These are phyloP conservation scores for Sebastes wilsoni DNA, from an alignment of 2,797 vertebrate species.

Conservation along the genomic window DNA sequence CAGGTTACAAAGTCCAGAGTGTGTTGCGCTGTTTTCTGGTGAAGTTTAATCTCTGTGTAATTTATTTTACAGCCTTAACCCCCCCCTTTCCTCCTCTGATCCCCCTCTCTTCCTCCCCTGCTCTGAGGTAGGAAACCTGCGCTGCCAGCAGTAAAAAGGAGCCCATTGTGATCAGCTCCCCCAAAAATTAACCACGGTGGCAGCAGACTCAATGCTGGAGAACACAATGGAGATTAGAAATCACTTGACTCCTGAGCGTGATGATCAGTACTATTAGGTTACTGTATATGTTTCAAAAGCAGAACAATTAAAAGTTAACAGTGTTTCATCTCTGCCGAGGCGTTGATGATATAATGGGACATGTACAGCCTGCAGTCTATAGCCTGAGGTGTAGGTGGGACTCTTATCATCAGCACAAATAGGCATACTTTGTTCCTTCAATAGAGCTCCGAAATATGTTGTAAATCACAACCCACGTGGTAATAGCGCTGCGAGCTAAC, in stretches of 20 bases:
- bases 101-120: not conserved
- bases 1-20: constrained; percentile 67
- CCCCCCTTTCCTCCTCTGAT: not conserved
- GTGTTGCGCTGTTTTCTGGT: constrained; percentile 40
- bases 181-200: constrained; percentile 51
- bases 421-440: constrained; percentile 31
- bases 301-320: constrained; percentile 53
- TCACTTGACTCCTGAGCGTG: constrained; percentile 55
- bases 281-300: constrained; percentile 63
- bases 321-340: constrained; percentile 23
- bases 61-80: constrained; percentile 56
- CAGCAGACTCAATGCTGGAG: constrained; percentile 35
- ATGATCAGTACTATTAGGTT: constrained; percentile 58
- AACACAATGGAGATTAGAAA: constrained; percentile 67
- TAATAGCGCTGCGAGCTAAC: not conserved
- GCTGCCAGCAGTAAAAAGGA: constrained; percentile 43
- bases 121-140: constrained; percentile 47
- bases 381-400: constrained; percentile 45
- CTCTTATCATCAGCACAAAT: constrained; percentile 47
- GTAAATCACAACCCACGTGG: not conserved
- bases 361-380: not conserved
- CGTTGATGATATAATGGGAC: constrained; percentile 8
- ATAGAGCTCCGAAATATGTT: not conserved
- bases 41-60: constrained; percentile 66
- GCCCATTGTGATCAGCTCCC: constrained; percentile 58